Evolutionary conservation across 2,797 vertebrate species (phyloP).

Genomic region (Schizopygopsis malacanthus): DNA sequence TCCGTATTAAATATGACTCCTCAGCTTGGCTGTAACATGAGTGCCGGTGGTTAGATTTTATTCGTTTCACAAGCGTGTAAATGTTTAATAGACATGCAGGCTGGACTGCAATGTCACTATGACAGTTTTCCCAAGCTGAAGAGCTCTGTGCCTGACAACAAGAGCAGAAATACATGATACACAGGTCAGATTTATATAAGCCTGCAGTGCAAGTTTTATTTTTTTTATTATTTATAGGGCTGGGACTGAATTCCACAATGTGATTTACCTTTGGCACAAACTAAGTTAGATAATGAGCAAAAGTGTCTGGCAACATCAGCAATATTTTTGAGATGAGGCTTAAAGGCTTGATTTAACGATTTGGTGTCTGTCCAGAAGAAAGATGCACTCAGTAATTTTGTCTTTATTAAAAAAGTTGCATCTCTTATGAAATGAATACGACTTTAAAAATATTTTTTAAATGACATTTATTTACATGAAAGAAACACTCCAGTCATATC

Average conservation of each 20-base stretch:
- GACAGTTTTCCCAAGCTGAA: slow-evolving; percentile 65
- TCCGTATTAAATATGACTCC: slow-evolving; percentile 77
- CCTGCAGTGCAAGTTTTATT: background rate
- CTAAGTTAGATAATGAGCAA: background rate
- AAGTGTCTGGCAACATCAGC: background rate
- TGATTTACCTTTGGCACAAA: slow-evolving; percentile 17
- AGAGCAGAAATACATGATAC: slow-evolving; percentile 51
- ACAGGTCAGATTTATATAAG: slow-evolving; percentile 57
- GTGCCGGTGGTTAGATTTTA: slow-evolving; percentile 73
- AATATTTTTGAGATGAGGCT: background rate
- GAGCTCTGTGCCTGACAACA: slow-evolving; percentile 62
- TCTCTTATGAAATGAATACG: background rate
- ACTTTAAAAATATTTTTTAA: background rate
- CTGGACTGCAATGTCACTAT: slow-evolving; percentile 74
- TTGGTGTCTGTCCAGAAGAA: background rate
- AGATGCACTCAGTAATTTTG: background rate
- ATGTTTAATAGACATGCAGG: slow-evolving; percentile 77
- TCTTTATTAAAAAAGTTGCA: background rate
- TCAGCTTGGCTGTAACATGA: slow-evolving; percentile 70
- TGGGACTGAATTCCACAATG: background rate
- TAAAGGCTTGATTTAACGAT: background rate
- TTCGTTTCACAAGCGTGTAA: slow-evolving; percentile 79
- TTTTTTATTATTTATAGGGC: background rate
- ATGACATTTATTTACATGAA: background rate
- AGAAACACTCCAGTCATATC: background rate